phyloP scores from a whole-genome alignment of 1,140 invertebrate genomes.

The Aphis craccivora region DNA sequence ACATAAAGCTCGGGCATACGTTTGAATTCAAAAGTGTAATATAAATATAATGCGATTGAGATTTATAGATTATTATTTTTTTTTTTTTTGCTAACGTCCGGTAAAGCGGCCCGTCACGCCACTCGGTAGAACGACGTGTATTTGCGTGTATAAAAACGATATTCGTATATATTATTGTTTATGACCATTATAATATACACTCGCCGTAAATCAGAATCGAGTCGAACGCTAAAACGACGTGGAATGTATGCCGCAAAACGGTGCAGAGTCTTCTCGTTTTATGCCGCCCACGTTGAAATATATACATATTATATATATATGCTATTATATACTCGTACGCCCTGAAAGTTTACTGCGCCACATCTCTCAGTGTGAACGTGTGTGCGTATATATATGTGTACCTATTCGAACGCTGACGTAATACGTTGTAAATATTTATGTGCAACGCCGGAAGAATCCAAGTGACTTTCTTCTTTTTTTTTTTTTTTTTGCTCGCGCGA shows the following conservation, averaged over 20 bases:
- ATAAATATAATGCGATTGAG: neutral
- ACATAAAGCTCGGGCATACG: neutral
- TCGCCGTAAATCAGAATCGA: neutral
- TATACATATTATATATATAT: neutral
- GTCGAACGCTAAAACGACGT: neutral
- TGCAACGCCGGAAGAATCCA: neutral
- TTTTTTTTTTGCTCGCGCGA: neutral
- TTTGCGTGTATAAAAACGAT: neutral
- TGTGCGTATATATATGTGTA: neutral
- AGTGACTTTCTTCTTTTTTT: neutral
- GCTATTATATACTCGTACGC: neutral
- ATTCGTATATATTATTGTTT: neutral
- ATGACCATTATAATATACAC: neutral
- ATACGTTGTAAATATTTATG: conserved; percentile 13
- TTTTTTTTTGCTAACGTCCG: neutral
- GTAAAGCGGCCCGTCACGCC: neutral
- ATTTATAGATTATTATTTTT: neutral
- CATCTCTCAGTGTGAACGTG: neutral
- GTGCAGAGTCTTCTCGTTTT: neutral
- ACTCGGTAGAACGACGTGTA: neutral
- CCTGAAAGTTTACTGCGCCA: neutral
- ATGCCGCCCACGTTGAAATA: neutral
- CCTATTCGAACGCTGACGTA: neutral
- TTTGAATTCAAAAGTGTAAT: neutral
- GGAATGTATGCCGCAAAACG: neutral